Percentiles rank a stretch among this genome's conserved stretches.
Conservation (phyloP, 2,888 invertebrate species). For the Elaeidobius kamerunicus region DNA sequence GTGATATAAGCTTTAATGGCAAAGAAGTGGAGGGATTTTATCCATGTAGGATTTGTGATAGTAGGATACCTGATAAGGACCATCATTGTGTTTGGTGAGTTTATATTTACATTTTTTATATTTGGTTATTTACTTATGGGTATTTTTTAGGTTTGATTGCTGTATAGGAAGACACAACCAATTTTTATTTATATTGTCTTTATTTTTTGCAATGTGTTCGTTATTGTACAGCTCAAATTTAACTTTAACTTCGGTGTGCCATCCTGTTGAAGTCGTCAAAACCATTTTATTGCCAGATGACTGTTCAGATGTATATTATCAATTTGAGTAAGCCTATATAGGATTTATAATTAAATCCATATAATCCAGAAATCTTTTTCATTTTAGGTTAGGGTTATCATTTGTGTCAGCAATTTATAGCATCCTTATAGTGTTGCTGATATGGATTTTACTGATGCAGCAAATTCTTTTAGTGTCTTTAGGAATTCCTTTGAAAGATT, state of each 20-base stretch:
- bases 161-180: slow-evolving; percentile 82
- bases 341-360: not conserved
- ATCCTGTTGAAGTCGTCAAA: slow-evolving; percentile 67
- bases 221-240: slow-evolving; percentile 75
- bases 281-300: slow-evolving; percentile 76
- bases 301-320: slow-evolving; percentile 79
- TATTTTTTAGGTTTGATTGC: slow-evolving; percentile 71
- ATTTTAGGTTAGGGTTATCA: slow-evolving; percentile 42
- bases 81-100: slow-evolving; percentile 78
- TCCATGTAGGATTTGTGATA: slow-evolving; percentile 81
- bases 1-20: slow-evolving; percentile 52
- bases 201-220: slow-evolving; percentile 63
- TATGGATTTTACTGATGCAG: slow-evolving; percentile 40
- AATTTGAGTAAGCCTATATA: slow-evolving; percentile 68
- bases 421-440: slow-evolving; percentile 37
- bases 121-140: no score
- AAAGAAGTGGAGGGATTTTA: slow-evolving; percentile 61
- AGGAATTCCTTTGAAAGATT: slow-evolving; percentile 54
- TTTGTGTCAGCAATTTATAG: slow-evolving; percentile 44
- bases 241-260: slow-evolving; percentile 83
- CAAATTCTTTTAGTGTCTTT: slow-evolving; percentile 50
- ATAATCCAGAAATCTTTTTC: slow-evolving; percentile 8
- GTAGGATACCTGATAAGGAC: slow-evolving; percentile 73
- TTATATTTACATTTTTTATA: not conserved
- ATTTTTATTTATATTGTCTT: slow-evolving; percentile 67